Evolutionary conservation across 1,140 invertebrate genomes (phyloP).

Genomic region (Drosophila pallidifrons): DNA sequence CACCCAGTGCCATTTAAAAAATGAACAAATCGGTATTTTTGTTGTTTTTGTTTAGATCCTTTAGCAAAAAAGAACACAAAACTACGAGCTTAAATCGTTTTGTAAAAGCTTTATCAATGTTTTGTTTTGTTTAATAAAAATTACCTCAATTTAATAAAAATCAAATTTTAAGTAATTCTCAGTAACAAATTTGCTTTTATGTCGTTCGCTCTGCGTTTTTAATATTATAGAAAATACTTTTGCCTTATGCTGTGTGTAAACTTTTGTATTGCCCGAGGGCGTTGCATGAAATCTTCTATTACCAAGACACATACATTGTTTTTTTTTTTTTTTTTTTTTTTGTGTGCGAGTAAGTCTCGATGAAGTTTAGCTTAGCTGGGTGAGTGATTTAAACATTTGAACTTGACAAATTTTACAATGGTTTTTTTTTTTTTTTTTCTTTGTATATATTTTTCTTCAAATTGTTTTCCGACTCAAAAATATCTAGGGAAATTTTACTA

Average conservation of each 20-base stretch:
- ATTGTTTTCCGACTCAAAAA: slow-evolving; percentile 33
- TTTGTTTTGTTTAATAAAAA: slow-evolving; percentile 39
- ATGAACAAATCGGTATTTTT: slow-evolving; percentile 5
- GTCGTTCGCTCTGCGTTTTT: slow-evolving; percentile 51
- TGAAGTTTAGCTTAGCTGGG: slow-evolving; percentile 20
- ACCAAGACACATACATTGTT: slow-evolving; percentile 44
- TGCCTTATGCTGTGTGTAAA: slow-evolving; percentile 21
- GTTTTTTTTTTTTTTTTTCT: slow-evolving; percentile 13
- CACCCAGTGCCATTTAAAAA: neutral
- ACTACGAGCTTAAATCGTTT: slow-evolving; percentile 48
- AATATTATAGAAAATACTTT: slow-evolving; percentile 51
- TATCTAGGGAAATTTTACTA: slow-evolving; percentile 55
- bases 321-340: neutral
- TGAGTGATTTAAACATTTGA: slow-evolving; percentile 29
- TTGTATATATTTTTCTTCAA: slow-evolving; percentile 19
- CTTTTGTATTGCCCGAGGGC: slow-evolving; percentile 42
- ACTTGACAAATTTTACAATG: slow-evolving; percentile 46
- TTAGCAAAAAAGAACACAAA: slow-evolving; percentile 79
- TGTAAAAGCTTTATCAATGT: slow-evolving; percentile 52
- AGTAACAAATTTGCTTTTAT: slow-evolving; percentile 47
- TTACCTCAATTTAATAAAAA: slow-evolving; percentile 57
- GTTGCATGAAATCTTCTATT: slow-evolving; percentile 31
- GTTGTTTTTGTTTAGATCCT: slow-evolving; percentile 65
- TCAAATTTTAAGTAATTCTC: slow-evolving; percentile 55
- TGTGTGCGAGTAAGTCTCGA: slow-evolving; percentile 18